These are phyloP conservation scores for Cardinalis cardinalis DNA, from an alignment of 2,113 vertebrate genomes.

Conservation along the genomic window DNA sequence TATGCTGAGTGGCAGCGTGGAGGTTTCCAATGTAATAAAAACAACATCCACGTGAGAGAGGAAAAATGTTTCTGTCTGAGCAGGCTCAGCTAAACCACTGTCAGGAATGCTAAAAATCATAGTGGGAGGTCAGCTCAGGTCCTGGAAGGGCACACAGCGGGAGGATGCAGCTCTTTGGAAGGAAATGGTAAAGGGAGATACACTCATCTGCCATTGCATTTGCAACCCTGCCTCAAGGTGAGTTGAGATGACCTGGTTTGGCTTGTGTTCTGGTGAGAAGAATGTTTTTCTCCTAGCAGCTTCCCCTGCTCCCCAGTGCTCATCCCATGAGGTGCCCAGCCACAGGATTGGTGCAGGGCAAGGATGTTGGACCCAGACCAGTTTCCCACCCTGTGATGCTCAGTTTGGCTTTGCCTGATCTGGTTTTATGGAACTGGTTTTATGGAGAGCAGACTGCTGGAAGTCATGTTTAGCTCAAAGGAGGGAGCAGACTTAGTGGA, in stretches of 20 bases:
- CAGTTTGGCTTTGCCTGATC: neutral
- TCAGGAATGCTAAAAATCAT: slow-evolving; percentile 45
- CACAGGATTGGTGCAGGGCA: fast-evolving
- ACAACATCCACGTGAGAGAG: neutral
- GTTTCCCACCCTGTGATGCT: neutral
- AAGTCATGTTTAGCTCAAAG: neutral
- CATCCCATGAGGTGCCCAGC: fast-evolving
- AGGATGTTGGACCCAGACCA: neutral
- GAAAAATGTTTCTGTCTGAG: slow-evolving; percentile 24
- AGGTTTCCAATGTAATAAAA: neutral
- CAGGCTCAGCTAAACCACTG: neutral
- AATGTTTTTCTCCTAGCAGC: neutral
- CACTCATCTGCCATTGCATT: neutral
- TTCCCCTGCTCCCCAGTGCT: neutral
- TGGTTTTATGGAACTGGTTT: neutral
- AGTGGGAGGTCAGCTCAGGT: neutral
- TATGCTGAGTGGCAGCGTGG: fast-evolving
- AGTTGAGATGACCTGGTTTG: neutral
- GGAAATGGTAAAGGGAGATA: neutral
- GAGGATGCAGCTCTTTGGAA: neutral
- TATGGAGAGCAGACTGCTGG: neutral
- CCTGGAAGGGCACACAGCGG: fast-evolving
- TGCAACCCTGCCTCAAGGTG: neutral
- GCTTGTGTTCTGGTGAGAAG: neutral
- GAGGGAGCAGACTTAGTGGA: neutral